Conservation (phyloP, 2,888 invertebrate genomes). For the Tachina grossa region DNA sequence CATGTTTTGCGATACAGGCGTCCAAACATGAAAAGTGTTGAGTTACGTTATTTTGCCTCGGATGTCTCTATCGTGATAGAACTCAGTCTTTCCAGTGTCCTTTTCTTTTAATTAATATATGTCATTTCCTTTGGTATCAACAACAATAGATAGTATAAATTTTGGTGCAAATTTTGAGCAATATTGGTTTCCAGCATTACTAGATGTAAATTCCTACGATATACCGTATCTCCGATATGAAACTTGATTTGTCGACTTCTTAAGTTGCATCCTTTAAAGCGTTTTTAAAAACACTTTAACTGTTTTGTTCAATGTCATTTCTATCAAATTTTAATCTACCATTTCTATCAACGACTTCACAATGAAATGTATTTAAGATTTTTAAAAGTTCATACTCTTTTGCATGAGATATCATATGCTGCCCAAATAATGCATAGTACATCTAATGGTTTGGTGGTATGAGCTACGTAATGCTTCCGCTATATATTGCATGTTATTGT, state of each 20-base stretch:
- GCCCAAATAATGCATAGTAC: constrained; percentile 50
- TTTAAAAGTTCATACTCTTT: constrained; percentile 38
- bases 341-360: not conserved
- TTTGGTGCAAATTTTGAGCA: constrained; percentile 2
- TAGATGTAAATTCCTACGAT: not conserved
- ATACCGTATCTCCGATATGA: too few species aligned
- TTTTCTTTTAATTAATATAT: not conserved
- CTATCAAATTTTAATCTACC: too few species aligned
- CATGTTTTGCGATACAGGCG: too few species aligned
- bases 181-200: not conserved
- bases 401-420: constrained; percentile 47
- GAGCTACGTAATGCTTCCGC: constrained; percentile 45
- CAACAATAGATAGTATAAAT: constrained; percentile 8
- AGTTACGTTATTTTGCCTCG: too few species aligned
- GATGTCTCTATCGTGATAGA: too few species aligned
- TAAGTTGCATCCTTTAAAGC: constrained; percentile 5
- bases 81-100: not conserved
- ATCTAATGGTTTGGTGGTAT: too few species aligned
- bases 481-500: constrained; percentile 28
- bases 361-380: constrained; percentile 9
- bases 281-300: constrained; percentile 4
- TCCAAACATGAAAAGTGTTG: too few species aligned
- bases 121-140: constrained; percentile 3
- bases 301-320: constrained; percentile 18
- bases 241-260: too few species aligned